Evolutionary conservation across 2,888 invertebrate species (phyloP).

Genomic region (Folsomia candida): DNA sequence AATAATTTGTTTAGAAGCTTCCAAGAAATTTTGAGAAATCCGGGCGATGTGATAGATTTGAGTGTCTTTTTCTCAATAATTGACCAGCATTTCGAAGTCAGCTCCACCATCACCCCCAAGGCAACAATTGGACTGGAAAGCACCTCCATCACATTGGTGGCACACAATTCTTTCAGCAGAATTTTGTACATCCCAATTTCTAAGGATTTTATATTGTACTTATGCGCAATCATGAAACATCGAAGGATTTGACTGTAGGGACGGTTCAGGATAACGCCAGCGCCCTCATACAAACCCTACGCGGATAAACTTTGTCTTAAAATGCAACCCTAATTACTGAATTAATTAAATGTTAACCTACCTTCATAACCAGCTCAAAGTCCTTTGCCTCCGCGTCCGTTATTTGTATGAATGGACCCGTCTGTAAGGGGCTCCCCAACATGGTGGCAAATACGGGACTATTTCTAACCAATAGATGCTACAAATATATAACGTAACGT

Average conservation of each 20-base stretch:
- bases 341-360: too few species aligned
- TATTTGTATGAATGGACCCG: neutral
- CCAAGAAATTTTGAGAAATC: neutral
- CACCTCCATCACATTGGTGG: neutral
- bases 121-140: neutral
- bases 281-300: too few species aligned
- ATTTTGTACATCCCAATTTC: neutral
- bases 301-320: too few species aligned
- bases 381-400: neutral
- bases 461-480: neutral
- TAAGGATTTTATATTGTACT: conserved; percentile 2
- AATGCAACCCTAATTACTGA: too few species aligned
- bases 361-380: conserved; percentile 14
- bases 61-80: conserved; percentile 11
- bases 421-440: neutral
- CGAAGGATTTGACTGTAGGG: neutral
- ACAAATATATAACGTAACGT: too few species aligned
- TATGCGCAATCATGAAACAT: conserved; percentile 14
- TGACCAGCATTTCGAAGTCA: conserved; percentile 15
- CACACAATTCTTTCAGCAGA: neutral
- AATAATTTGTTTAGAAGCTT: neutral
- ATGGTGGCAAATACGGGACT: conserved; percentile 9
- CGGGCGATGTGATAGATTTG: neutral
- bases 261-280: neutral
- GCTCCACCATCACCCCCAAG: neutral